Percentiles rank a stretch among this genome's conserved stretches.
These are phyloP conservation scores for Lontra canadensis DNA, from an alignment of 2,113 vertebrate species.

Conservation along the genomic window DNA sequence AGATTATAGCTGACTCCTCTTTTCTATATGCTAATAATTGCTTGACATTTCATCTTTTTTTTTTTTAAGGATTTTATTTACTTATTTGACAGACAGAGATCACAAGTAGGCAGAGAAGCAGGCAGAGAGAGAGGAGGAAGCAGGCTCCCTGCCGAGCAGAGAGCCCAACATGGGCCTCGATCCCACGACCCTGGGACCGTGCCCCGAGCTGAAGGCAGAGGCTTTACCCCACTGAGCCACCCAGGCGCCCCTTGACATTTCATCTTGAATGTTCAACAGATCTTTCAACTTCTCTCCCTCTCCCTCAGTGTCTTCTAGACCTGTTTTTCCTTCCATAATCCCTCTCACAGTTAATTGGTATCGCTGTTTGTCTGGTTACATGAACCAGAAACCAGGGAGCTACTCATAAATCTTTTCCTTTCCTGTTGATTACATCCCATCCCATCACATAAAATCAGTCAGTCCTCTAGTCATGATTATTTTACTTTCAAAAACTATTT, in stretches of 20 bases:
- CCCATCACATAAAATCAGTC: neutral
- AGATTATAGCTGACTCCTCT: neutral
- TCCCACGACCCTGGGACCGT: no score
- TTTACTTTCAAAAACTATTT: neutral
- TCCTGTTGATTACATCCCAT: neutral
- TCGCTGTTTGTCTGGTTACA: neutral
- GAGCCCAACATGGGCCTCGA: fast-evolving
- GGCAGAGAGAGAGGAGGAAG: no score
- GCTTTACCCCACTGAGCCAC: no score
- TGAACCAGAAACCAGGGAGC: neutral
- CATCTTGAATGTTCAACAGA: neutral
- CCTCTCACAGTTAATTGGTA: neutral
- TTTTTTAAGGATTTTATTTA: no score
- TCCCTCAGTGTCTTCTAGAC: neutral
- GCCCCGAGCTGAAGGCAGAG: no score
- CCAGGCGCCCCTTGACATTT: neutral
- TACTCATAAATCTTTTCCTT: neutral
- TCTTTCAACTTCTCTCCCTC: neutral
- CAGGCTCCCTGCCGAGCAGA: no score
- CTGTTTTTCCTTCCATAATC: neutral
- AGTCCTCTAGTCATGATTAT: neutral
- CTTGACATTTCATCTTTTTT: neutral
- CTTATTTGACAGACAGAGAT: no score
- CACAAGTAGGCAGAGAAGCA: no score
- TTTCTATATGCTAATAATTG: neutral